Conservation (phyloP, 2,797 vertebrate species). For the Tamandua tetradactyla region DNA sequence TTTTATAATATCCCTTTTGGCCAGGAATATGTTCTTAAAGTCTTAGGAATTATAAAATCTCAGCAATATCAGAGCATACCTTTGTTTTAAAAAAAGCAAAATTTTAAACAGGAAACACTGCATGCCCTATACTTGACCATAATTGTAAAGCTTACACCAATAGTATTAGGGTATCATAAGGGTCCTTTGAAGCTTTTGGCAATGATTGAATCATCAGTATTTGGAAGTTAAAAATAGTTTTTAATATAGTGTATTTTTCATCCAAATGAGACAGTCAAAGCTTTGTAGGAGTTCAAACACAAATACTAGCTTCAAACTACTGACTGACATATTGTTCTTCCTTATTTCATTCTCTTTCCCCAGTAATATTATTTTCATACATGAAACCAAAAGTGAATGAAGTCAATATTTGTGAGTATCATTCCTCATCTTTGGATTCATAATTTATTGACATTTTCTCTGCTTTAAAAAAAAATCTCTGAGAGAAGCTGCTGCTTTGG, state of each 20-base stretch:
- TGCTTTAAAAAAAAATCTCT: neutral
- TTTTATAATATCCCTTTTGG: neutral
- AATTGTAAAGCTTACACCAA: neutral
- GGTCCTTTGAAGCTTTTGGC: neutral
- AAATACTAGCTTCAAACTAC: neutral
- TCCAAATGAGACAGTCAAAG: neutral
- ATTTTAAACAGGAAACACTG: neutral
- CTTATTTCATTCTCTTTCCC: neutral
- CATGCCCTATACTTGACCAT: neutral
- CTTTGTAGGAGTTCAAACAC: neutral
- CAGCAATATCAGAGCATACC: neutral
- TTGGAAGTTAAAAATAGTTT: neutral
- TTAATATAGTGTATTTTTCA: neutral
- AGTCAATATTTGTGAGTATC: neutral
- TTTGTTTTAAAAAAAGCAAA: neutral
- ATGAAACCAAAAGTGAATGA: neutral
- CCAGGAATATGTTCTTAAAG: neutral
- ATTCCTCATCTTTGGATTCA: neutral
- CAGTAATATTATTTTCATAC: neutral
- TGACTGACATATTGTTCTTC: neutral
- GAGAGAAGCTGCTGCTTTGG: slow-evolving; percentile 7
- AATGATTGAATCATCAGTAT: neutral
- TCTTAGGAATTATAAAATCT: neutral
- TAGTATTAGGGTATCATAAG: neutral
- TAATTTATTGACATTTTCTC: neutral